Evolutionary conservation across 2,888 invertebrate species (phyloP).

Genomic region (Chaetogeoica ovagalla): DNA sequence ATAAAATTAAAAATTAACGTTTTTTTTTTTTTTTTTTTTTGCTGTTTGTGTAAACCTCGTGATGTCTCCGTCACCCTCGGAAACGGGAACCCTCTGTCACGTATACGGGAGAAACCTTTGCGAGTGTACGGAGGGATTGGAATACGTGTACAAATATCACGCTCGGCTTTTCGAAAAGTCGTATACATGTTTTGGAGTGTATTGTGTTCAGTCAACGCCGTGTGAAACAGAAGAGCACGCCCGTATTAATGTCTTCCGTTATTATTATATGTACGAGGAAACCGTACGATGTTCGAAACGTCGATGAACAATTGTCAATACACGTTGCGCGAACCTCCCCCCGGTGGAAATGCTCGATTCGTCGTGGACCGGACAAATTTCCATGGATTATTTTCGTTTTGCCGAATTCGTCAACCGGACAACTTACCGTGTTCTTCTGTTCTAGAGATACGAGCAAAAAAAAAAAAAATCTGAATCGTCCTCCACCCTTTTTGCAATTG

Average conservation of each 20-base stretch:
- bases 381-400: too few species aligned
- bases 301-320: conserved; percentile 18
- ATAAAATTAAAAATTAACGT: not conserved
- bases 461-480: too few species aligned
- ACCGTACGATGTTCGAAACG: conserved; percentile 14
- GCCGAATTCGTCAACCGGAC: too few species aligned
- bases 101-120: conserved; percentile 33
- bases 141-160: not conserved
- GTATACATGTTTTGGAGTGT: too few species aligned
- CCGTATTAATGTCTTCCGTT: not conserved
- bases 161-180: not conserved
- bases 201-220: not conserved
- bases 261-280: not conserved
- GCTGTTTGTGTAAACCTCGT: not conserved
- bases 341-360: not conserved
- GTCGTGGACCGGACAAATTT: too few species aligned
- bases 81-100: not conserved
- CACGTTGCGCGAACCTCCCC: not conserved
- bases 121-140: not conserved
- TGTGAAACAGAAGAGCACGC: not conserved
- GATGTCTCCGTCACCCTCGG: conserved; percentile 20
- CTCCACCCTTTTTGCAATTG: too few species aligned
- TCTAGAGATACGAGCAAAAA: too few species aligned
- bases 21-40: not conserved
- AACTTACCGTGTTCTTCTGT: too few species aligned